A percentile compares a stretch with the other conserved stretches of the same genome.
These are phyloP conservation scores for Adelosebastes latens DNA, from an alignment of 2,797 vertebrate genomes.

Conservation along the genomic window DNA sequence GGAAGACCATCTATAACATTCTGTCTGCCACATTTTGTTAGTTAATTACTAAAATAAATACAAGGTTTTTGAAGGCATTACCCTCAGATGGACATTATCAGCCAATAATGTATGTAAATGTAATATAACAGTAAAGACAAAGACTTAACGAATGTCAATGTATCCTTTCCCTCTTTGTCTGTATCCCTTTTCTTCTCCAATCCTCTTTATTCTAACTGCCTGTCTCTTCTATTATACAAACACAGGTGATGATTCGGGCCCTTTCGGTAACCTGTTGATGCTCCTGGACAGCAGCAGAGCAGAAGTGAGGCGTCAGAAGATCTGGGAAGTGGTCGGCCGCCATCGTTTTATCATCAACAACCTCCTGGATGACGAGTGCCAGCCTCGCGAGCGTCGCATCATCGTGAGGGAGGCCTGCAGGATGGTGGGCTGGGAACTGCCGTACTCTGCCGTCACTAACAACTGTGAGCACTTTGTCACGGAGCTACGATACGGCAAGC, in stretches of 20 bases:
- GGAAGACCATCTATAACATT: background rate
- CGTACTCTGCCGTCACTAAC: slow-evolving; percentile 62
- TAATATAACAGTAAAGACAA: background rate
- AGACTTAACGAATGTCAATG: background rate
- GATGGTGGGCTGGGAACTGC: slow-evolving; percentile 60
- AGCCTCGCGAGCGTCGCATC: slow-evolving; percentile 17
- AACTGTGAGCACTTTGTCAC: slow-evolving; percentile 89
- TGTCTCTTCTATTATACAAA: background rate
- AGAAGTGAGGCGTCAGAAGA: slow-evolving; percentile 73
- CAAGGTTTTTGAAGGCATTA: background rate
- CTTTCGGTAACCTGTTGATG: slow-evolving; percentile 50
- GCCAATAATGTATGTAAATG: background rate
- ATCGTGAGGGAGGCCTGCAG: slow-evolving; percentile 73
- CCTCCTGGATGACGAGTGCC: slow-evolving; percentile 69
- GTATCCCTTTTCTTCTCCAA: background rate
- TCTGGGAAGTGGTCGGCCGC: slow-evolving; percentile 65
- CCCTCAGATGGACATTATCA: background rate
- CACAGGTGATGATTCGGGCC: slow-evolving; percentile 38
- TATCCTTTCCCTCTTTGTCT: background rate
- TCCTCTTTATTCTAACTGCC: background rate
- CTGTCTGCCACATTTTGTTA: background rate
- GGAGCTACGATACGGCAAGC: slow-evolving; percentile 77
- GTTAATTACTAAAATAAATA: too few relatives aligned
- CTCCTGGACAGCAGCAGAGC: slow-evolving; percentile 63
- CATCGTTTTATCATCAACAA: slow-evolving; percentile 78